Evolutionary conservation across 2,113 vertebrate species (phyloP).

Genomic region (Colius striatus): DNA sequence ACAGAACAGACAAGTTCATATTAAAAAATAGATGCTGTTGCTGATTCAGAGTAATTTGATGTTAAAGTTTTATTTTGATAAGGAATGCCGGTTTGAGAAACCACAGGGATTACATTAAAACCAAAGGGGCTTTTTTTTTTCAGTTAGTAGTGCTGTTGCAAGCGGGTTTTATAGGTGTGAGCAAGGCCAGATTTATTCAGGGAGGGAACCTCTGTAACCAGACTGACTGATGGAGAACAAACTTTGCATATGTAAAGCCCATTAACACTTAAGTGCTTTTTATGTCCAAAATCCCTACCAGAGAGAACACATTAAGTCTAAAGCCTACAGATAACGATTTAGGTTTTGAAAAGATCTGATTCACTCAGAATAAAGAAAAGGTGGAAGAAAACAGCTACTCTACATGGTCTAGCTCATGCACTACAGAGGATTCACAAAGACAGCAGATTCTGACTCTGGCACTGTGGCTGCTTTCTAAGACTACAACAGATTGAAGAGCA

Average conservation of each 20-base stretch:
- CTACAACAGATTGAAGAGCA: background rate
- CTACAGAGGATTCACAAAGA: background rate
- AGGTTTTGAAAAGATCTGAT: background rate
- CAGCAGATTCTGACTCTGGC: background rate
- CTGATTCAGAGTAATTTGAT: slow-evolving; percentile 35
- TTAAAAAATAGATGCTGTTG: slow-evolving; percentile 38
- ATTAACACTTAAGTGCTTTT: background rate
- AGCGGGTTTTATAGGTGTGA: background rate
- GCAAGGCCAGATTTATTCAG: background rate
- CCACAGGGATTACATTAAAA: slow-evolving; percentile 2
- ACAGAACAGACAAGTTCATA: background rate
- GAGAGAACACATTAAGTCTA: background rate
- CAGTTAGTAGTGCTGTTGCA: background rate
- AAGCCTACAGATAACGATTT: background rate
- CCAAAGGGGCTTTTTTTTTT: background rate
- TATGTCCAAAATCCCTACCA: background rate
- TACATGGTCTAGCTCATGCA: accelerated
- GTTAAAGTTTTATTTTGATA: slow-evolving; percentile 29
- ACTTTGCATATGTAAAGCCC: background rate
- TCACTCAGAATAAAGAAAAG: background rate
- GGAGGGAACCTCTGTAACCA: background rate
- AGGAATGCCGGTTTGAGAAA: background rate
- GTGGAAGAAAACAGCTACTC: background rate
- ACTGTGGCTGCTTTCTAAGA: background rate
- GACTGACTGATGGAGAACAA: background rate